phyloP scores from a whole-genome alignment of 2,797 vertebrate genomes.

The Trachops cirrhosus region DNA sequence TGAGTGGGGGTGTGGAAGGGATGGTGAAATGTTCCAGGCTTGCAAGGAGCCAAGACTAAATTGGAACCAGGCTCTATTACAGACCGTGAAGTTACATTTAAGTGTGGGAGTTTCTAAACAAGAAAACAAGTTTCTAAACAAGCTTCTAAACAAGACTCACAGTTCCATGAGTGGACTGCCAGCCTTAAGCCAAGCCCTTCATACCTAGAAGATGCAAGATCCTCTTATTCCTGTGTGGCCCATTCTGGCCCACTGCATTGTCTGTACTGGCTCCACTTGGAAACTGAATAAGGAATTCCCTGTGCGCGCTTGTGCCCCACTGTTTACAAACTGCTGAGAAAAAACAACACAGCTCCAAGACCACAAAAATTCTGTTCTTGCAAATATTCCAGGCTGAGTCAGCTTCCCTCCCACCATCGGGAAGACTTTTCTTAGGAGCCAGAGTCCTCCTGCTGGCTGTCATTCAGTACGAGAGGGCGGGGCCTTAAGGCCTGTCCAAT shows the following conservation, averaged over 20 bases:
- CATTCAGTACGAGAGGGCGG: not conserved
- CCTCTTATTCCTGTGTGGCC: not conserved
- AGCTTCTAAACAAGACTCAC: not conserved
- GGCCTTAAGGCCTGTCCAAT: not conserved
- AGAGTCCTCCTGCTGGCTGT: not conserved
- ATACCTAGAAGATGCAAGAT: not conserved
- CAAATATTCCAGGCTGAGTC: not conserved
- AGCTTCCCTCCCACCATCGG: accelerated
- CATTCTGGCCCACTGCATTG: not conserved
- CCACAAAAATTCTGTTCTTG: not conserved
- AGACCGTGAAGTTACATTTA: not conserved
- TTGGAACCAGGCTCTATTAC: not conserved
- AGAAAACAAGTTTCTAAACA: no score
- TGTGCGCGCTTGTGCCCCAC: not conserved
- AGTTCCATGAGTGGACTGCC: not conserved
- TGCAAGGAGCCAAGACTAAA: not conserved
- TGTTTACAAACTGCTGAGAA: not conserved
- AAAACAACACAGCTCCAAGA: not conserved
- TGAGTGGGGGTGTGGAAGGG: not conserved
- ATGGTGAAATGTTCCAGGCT: not conserved
- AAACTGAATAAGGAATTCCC: not conserved
- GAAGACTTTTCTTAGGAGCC: no score
- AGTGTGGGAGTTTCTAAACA: not conserved
- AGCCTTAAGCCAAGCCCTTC: not conserved
- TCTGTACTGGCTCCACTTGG: not conserved